Conservation (phyloP, 2,888 invertebrate species). For the Eupeodes latifasciatus region DNA sequence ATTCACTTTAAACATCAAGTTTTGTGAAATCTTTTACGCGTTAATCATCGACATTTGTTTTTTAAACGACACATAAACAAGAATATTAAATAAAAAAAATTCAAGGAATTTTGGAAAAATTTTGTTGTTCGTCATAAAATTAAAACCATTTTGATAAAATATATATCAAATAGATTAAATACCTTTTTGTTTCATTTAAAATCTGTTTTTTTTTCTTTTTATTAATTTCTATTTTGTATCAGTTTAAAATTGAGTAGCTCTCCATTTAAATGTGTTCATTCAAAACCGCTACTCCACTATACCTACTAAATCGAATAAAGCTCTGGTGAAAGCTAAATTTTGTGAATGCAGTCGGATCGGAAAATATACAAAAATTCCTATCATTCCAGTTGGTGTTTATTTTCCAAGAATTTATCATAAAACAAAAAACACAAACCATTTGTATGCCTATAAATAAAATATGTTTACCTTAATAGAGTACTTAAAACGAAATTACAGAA, state of each 20-base stretch:
- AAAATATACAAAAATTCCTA: constrained; percentile 15
- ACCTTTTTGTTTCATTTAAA: too few species aligned
- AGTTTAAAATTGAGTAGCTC: neutral
- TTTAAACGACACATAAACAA: too few species aligned
- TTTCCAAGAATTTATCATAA: constrained; percentile 12
- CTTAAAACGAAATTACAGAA: constrained; percentile 29
- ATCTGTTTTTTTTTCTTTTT: too few species aligned
- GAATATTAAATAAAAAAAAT: too few species aligned
- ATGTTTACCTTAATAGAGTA: constrained; percentile 26
- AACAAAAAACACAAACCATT: neutral
- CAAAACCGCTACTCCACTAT: neutral
- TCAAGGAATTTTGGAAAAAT: too few species aligned
- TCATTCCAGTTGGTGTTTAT: constrained; percentile 20
- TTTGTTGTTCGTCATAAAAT: too few species aligned
- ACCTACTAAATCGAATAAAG: neutral
- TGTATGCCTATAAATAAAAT: neutral
- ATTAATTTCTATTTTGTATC: neutral
- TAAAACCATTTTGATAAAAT: too few species aligned
- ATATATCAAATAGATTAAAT: too few species aligned
- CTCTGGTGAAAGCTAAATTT: constrained; percentile 17
- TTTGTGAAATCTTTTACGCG: too few species aligned
- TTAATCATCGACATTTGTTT: too few species aligned
- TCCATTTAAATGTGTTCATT: neutral
- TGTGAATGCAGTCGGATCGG: too few species aligned
- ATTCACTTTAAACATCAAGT: too few species aligned